phyloP scores from a whole-genome alignment of 2,113 vertebrate genomes.

The Centropristis striata region DNA sequence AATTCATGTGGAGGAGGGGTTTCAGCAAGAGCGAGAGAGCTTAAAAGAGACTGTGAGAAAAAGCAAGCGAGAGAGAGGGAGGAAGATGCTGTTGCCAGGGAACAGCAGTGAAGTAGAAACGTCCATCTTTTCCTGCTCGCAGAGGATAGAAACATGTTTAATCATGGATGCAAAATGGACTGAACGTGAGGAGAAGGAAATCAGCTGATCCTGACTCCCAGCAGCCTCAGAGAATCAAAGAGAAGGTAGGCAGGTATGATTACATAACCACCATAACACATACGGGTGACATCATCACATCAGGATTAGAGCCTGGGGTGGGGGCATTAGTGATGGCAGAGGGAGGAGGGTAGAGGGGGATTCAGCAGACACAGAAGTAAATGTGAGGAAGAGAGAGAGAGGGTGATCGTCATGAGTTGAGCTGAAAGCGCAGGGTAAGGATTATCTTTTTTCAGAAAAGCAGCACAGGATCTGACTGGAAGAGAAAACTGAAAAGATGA shows the following conservation, averaged over 20 bases:
- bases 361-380: conserved; percentile 23
- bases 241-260: conserved; percentile 73
- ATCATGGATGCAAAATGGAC: conserved; percentile 34
- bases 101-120: conserved; percentile 67
- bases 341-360: conserved; percentile 23
- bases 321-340: conserved; percentile 51
- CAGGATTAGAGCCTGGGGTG: conserved; percentile 74
- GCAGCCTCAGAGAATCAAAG: conserved; percentile 17
- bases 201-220: conserved; percentile 35
- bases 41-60: conserved; percentile 51
- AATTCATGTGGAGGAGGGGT: conserved; percentile 65
- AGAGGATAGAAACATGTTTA: conserved; percentile 6
- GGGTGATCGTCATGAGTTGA: conserved; percentile 38
- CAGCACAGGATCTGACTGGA: not conserved
- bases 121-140: conserved; percentile 36
- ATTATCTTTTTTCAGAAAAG: conserved; percentile 57
- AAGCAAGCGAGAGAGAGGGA: conserved; percentile 52
- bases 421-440: conserved; percentile 42
- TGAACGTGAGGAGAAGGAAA: conserved; percentile 25
- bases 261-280: conserved; percentile 72
- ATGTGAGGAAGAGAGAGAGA: conserved; percentile 6
- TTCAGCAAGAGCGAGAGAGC: conserved; percentile 54
- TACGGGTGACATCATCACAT: conserved; percentile 74
- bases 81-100: conserved; percentile 85
- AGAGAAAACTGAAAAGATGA: conserved; percentile 24